Percentiles rank a stretch among this genome's conserved stretches.
Conservation (phyloP, 2,888 invertebrate species). For the Lordiphosa andalusiaca region DNA sequence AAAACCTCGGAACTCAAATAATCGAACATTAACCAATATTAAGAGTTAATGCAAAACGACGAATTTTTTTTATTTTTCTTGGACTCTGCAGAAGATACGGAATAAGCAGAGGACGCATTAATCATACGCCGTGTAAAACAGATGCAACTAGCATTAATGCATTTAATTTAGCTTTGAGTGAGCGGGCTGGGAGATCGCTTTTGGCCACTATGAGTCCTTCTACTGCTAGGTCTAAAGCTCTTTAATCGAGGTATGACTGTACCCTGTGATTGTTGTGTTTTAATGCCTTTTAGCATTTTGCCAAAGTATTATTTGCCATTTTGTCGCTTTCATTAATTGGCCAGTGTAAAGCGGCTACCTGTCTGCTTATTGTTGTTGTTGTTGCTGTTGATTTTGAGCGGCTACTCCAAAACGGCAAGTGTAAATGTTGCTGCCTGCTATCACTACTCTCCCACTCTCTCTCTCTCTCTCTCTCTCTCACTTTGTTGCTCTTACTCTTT, state of each 20-base stretch:
- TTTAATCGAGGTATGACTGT: constrained; percentile 5
- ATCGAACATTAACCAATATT: too few species aligned
- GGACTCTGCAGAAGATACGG: too few species aligned
- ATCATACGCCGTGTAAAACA: too few species aligned
- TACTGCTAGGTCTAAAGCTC: too few species aligned
- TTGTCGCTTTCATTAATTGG: constrained; percentile 71
- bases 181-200: too few species aligned
- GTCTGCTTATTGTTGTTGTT: constrained; percentile 10
- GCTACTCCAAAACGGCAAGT: constrained; percentile 32
- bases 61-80: too few species aligned
- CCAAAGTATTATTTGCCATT: constrained; percentile 59
- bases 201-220: too few species aligned
- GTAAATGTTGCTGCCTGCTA: constrained; percentile 28
- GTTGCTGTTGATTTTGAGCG: constrained; percentile 10
- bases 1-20: too few species aligned
- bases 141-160: too few species aligned
- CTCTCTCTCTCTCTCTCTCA: constrained; percentile 14
- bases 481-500: constrained; percentile 4
- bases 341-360: constrained; percentile 64
- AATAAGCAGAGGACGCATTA: too few species aligned
- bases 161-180: too few species aligned
- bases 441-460: constrained; percentile 25
- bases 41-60: too few species aligned
- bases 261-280: constrained; percentile 31
- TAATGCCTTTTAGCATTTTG: constrained; percentile 58